Evolutionary conservation across 2,113 vertebrate species (phyloP), one percentile per base, ranked within the genome.

Genomic region (Pachyramphus minor): DNA sequence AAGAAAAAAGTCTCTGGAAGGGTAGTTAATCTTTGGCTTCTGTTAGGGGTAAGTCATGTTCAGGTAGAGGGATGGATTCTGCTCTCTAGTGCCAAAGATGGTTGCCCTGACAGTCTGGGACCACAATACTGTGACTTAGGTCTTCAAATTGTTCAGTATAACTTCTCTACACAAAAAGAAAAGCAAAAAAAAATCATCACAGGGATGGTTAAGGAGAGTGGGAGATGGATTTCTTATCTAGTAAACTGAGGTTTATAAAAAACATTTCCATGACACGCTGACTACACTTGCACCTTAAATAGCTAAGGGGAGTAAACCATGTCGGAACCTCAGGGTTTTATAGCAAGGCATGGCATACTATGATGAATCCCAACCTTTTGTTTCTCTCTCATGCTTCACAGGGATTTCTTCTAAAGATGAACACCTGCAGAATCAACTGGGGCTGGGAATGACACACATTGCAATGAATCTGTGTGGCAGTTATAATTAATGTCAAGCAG

Each of bases 371-470:
- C 52, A 72, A 7, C 8, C 17, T 71, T 60, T 76, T 28, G 9
- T 18, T 81, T 81, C 10, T 10, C 12, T 56, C 22, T 45, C n/a
- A 8, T 18, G 42, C 3, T 47, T 74, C 35, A 66, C 18, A 35
- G 30, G 11, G 20, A 12, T n/a, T 92, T 84, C 18, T 73, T 58
- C 62, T 66, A 11, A 80, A 66, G 45, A 45, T 27, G 9, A 47
- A 10, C 33, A 64, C 21, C 27, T 53, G 14, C 30, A 67, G 30
- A 63, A 30, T 53, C 35, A 45, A 9, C 4, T 82, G 1, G 1
- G 30, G 2, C 44, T 74, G 66, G 33, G 60, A 87, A 39, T 0
- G 0, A 35, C 50, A 73, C 6, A 8, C 16, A 9, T 18, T 53
- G 44, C 22, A n/a, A 49, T 27, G 53, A 41, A 56, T 75, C 17